Conservation (phyloP, 2,888 invertebrate genomes). For the Macrosoma leucophasiata region DNA sequence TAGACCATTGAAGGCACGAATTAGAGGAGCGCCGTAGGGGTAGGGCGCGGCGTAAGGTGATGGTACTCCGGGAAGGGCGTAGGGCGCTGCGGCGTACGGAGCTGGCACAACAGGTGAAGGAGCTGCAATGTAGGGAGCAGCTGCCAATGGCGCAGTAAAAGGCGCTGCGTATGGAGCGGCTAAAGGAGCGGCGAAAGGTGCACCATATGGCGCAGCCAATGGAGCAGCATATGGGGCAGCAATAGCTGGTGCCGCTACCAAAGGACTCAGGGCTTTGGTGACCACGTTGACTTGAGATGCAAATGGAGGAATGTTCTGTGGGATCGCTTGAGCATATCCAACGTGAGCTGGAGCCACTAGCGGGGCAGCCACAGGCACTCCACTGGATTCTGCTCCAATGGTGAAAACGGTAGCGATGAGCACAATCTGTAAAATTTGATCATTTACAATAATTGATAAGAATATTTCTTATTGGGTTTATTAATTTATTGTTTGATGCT, state of each 20-base stretch:
- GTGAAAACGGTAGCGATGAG: constrained; percentile 56
- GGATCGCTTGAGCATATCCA: constrained; percentile 75
- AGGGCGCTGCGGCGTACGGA: constrained; percentile 23
- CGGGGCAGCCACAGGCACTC: constrained; percentile 51
- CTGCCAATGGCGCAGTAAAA: constrained; percentile 24
- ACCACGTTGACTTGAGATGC: constrained; percentile 77
- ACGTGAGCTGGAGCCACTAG: constrained; percentile 72
- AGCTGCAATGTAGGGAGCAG: constrained; percentile 28
- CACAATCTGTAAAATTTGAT: constrained; percentile 50
- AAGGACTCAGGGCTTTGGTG: constrained; percentile 55
- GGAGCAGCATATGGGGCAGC: constrained; percentile 36
- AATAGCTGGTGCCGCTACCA: constrained; percentile 49
- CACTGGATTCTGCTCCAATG: constrained; percentile 54
- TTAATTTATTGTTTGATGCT: constrained; percentile 28
- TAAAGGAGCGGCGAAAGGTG: constrained; percentile 31
- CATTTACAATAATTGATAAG: neutral
- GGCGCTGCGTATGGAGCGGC: constrained; percentile 34
- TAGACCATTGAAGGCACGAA: constrained; percentile 45
- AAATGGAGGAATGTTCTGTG: constrained; percentile 78
- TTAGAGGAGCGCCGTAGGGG: constrained; percentile 38
- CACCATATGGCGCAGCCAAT: constrained; percentile 28
- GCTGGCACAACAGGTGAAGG: constrained; percentile 25
- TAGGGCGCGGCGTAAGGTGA: constrained; percentile 30
- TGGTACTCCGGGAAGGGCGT: constrained; percentile 16
- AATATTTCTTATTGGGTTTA: neutral